Conservation (phyloP, 2,797 vertebrate genomes). For the Kryptopterus vitreolus region DNA sequence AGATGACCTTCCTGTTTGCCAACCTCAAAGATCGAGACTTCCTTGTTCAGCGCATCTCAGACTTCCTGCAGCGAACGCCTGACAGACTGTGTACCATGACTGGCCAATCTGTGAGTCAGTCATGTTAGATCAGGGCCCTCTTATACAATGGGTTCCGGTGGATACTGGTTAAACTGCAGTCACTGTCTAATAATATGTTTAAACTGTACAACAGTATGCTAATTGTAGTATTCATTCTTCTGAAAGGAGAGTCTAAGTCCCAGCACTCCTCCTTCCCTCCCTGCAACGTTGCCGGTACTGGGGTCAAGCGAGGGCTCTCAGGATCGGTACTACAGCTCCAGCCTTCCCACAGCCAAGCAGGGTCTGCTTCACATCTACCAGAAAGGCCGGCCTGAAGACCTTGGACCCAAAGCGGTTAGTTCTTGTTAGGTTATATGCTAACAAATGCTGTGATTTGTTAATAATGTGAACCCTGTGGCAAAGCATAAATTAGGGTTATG, state of each 20-base stretch:
- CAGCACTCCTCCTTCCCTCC: slow-evolving; percentile 59
- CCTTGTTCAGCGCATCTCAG: slow-evolving; percentile 93
- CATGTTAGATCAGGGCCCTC: background rate
- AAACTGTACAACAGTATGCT: background rate
- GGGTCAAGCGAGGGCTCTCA: slow-evolving; percentile 53
- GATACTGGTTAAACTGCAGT: background rate
- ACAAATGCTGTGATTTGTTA: background rate
- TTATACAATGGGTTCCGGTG: background rate
- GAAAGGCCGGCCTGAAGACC: slow-evolving; percentile 73
- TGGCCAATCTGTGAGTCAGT: slow-evolving; percentile 59
- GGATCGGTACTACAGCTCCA: slow-evolving; percentile 68
- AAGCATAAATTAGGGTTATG: background rate
- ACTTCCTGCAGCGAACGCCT: slow-evolving; percentile 92
- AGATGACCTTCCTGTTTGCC: slow-evolving; percentile 97
- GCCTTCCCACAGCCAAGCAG: slow-evolving; percentile 83
- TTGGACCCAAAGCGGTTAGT: slow-evolving; percentile 85
- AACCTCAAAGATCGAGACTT: slow-evolving; percentile 96
- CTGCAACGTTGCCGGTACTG: slow-evolving; percentile 51
- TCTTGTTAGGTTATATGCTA: background rate
- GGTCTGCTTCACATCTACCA: slow-evolving; percentile 89
- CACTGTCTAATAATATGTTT: background rate
- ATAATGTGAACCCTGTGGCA: background rate
- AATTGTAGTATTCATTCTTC: background rate
- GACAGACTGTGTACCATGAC: slow-evolving; percentile 75
- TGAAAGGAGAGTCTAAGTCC: slow-evolving; percentile 63